Evolutionary conservation across 2,888 invertebrate species (phyloP), one percentile per base, ranked within the genome.

Genomic region (Limulus polyphemus): DNA sequence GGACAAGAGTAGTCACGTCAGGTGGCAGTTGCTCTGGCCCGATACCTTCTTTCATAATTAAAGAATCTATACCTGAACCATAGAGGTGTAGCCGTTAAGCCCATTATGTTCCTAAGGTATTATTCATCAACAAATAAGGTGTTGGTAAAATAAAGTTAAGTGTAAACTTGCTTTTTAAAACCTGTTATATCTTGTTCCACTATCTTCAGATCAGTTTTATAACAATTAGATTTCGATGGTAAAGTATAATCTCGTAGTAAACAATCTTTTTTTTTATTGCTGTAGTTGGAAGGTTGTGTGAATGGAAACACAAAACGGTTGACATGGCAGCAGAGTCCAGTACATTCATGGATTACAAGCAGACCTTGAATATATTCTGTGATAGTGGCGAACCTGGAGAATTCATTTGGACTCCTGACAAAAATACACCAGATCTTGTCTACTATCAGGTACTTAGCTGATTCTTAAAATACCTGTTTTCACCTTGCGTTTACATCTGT

Each of bases 371-470:
- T 69, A 79, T 89, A 70, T 83, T 84, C 67, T 93, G 92, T 72
- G 83, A 84, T 49, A 68, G 68, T 0, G 81, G 82, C 1, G 90
- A 90, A 13, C 56, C 67, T 10, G 67, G 61, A 14, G 60, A n/a
- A 11, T 67, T 67, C 47, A 16, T 57, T 4, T 67, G 67, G 67
- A 90, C 88, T 0, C 92, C 93, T 49, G 84, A 86, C 0, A 79
- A 83, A 70, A 85, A 90, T 74, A 88, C 92, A 0, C 93, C 93
- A 0, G 85, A 90, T 77, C 73, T 84, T 60, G 80, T 92, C 0
- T 93, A 91, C 74, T 93, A 93, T 76, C 93, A 93, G 85, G 93
- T 91, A 76, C 7, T 32, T 32, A 59, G 2, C 47, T 48, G 55
- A 58, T 10, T 11, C 17, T 32, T 47, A 49, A 49, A 17, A 32